Percentiles rank a stretch among this genome's conserved stretches.
phyloP scores from a whole-genome alignment of 2,797 vertebrate genomes.

The Eutrigla gurnardus region DNA sequence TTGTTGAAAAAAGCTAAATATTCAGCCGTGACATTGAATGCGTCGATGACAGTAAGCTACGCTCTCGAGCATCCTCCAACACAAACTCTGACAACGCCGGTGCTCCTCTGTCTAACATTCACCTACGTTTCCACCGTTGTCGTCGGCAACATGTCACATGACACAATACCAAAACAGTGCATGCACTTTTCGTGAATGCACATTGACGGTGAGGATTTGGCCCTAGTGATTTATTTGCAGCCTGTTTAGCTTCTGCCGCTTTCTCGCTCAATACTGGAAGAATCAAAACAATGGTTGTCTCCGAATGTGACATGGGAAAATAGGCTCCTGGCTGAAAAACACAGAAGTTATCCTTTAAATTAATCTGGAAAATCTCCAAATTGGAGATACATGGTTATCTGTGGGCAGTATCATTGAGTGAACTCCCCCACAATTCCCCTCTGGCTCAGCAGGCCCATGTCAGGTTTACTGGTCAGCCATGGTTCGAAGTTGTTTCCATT shows the following conservation, averaged over 20 bases:
- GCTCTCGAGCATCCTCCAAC: no score
- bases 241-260: no score
- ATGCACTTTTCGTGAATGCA: not conserved
- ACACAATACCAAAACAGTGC: not conserved
- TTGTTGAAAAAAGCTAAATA: no score
- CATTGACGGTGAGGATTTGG: not conserved
- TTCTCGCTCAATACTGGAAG: not conserved
- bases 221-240: no score
- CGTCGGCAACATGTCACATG: not conserved
- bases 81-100: no score
- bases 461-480: constrained; percentile 1
- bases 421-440: not conserved
- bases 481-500: not conserved
- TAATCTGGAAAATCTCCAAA: not conserved
- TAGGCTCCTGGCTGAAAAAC: not conserved
- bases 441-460: not conserved
- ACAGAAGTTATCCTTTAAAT: not conserved
- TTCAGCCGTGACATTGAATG: no score
- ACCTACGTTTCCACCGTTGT: no score
- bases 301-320: not conserved
- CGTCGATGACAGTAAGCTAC: no score
- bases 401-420: not conserved
- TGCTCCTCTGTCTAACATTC: no score
- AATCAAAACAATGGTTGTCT: not conserved
- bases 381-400: not conserved